Evolutionary conservation across 2,797 vertebrate genomes (phyloP), one percentile per base, ranked within the genome.

Genomic region (Danio tinwini): DNA sequence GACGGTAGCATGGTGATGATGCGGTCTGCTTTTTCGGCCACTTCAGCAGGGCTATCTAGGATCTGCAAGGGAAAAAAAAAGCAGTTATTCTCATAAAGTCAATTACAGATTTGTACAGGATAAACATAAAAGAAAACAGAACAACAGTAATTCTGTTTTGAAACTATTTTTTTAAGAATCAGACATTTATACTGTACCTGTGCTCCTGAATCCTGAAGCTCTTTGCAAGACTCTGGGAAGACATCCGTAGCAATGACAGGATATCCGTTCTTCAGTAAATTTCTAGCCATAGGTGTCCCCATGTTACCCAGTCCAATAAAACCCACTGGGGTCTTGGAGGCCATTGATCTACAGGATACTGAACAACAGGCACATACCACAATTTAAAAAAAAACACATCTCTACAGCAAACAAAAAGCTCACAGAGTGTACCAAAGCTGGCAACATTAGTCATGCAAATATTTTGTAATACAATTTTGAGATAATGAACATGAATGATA

Each of bases 201-300:
- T 84, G 97, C 96, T 68, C 97, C 97, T 72, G 95, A 90, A 81
- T 98, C 96, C 89, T 95, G 94, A 81, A 99, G 86, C 85, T 98
- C 97, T 88, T 97, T 98, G 89, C 97, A 98, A 42, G 96, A 96
- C 88, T 98, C 97, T 64, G 97, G 97, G 89, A 98, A 99, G 21
- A 98, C 94, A 87, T 99, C 98, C 44, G 95, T 95, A 21, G 96
- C 95, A 86, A 98, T 92, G 81, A 99, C 91, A 9, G 97, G 98
- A 89, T 98, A 98, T 83, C 97, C 97, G 16, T 98, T 93, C 87
- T 97, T 97, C 88, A 98, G 84, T 85, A 99, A 91, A 86, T 99
- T 99, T 93, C 96, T 98, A 75, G 97, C 97, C 98, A 99, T 99
- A 81, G 97, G 97, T 88, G 96, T 97, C 80, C 98, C 98, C 98